Conservation (phyloP, 2,888 invertebrate species). For the Lepidocyrtoides sp. region DNA sequence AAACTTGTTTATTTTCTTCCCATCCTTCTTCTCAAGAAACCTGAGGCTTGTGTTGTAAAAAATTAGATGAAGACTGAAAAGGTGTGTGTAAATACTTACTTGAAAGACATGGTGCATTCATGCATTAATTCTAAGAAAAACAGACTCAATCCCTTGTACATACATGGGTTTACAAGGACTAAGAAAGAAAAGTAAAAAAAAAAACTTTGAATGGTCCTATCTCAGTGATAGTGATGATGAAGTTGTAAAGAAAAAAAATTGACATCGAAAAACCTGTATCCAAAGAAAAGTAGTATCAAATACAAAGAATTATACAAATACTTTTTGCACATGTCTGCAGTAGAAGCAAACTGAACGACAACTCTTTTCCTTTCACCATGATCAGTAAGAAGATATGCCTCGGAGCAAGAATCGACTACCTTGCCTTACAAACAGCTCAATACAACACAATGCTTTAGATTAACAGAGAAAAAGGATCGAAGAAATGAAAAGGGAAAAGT, state of each 20-base stretch:
- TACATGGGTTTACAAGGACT: not conserved
- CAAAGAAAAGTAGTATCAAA: not conserved
- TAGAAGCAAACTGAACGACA: too few relatives aligned
- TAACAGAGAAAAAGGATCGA: too few relatives aligned
- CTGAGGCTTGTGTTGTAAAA: not conserved
- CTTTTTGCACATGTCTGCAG: too few relatives aligned
- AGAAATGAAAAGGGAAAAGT: too few relatives aligned
- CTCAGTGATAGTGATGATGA: slow-evolving; percentile 4
- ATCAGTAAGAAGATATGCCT: too few relatives aligned
- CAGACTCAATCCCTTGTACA: not conserved
- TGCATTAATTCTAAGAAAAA: not conserved
- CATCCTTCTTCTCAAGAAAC: not conserved
- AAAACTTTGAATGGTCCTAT: too few relatives aligned
- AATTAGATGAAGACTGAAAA: not conserved
- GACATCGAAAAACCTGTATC: not conserved
- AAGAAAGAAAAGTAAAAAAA: not conserved
- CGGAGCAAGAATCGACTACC: too few relatives aligned
- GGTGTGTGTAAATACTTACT: not conserved
- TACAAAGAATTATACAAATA: not conserved
- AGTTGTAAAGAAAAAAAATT: not conserved
- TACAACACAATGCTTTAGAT: too few relatives aligned
- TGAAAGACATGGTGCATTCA: not conserved
- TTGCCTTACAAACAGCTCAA: too few relatives aligned
- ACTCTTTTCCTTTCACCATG: too few relatives aligned
- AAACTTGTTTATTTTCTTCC: not conserved